A percentile compares a stretch with the other conserved stretches of the same genome.
phyloP scores from a whole-genome alignment of 2,113 vertebrate genomes.

The Poeciliopsis retropinna region DNA sequence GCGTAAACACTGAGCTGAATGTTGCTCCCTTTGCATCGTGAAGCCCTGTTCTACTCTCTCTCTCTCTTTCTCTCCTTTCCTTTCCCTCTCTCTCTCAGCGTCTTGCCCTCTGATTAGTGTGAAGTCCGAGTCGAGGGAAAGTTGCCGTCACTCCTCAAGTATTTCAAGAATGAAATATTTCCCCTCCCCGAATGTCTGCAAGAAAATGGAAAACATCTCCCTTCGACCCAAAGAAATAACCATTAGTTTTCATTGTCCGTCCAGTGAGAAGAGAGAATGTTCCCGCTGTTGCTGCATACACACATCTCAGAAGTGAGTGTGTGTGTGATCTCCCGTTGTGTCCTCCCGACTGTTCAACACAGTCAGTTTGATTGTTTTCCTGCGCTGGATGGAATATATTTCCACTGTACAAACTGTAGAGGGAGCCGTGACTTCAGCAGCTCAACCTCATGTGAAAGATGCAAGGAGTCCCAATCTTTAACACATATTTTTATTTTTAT shows the following conservation, averaged over 20 bases:
- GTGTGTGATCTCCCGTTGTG: conserved; percentile 39
- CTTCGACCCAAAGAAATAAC: not conserved
- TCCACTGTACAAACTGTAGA: conserved; percentile 69
- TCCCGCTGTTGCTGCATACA: conserved; percentile 14
- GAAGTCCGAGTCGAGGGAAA: conserved; percentile 61
- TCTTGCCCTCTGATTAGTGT: not conserved
- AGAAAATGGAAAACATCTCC: conserved; percentile 22
- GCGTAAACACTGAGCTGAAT: conserved; percentile 19
- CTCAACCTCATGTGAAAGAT: conserved; percentile 18
- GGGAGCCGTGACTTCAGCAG: conserved; percentile 74
- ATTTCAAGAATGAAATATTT: conserved; percentile 62
- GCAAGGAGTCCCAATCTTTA: not conserved
- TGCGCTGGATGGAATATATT: conserved; percentile 57
- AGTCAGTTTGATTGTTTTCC: conserved; percentile 67
- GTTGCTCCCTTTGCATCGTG: conserved; percentile 37
- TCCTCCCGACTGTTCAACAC: conserved; percentile 57
- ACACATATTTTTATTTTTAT: not conserved
- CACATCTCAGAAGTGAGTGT: conserved; percentile 15
- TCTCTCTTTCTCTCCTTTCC: not conserved
- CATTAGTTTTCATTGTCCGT: conserved; percentile 13
- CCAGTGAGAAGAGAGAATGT: not conserved
- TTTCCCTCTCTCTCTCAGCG: conserved; percentile 1
- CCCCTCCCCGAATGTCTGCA: conserved; percentile 27
- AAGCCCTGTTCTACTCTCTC: not conserved
- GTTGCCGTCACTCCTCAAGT: conserved; percentile 76